phyloP scores from a whole-genome alignment of 2,797 vertebrate species.

The Alfaro cultratus region DNA sequence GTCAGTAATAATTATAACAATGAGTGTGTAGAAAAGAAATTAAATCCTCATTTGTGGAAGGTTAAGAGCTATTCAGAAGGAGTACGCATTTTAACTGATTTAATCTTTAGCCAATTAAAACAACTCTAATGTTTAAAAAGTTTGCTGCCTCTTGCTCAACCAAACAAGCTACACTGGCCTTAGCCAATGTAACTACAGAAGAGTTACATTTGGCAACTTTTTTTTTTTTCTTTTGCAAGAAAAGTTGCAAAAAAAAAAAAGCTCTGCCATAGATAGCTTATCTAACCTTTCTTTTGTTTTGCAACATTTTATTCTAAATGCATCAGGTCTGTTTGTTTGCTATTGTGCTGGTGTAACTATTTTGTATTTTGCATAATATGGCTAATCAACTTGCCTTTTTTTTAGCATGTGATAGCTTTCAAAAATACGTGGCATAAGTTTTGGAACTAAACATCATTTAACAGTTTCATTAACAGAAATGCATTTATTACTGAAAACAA shows the following conservation, averaged over 20 bases:
- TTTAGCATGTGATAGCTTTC: neutral
- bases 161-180: neutral
- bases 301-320: neutral
- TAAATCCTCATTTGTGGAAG: neutral
- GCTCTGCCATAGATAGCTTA: neutral
- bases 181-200: neutral
- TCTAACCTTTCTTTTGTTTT: neutral
- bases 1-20: neutral
- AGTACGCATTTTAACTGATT: neutral
- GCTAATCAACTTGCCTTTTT: neutral
- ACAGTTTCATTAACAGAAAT: constrained; percentile 70
- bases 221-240: neutral
- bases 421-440: constrained; percentile 28
- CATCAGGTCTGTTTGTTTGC: neutral
- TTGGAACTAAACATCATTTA: constrained; percentile 41
- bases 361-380: neutral
- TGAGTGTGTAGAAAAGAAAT: neutral
- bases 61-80: neutral
- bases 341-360: neutral
- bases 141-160: neutral
- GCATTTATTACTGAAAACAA: constrained; percentile 80
- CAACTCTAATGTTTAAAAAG: neutral
- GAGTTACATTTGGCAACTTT: no score
- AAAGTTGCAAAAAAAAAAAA: neutral
- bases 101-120: neutral